Percentiles rank a stretch among this genome's conserved stretches.
Evolutionary conservation across 1,140 invertebrate species (phyloP).

Genomic region (Bombus cullumanus): DNA sequence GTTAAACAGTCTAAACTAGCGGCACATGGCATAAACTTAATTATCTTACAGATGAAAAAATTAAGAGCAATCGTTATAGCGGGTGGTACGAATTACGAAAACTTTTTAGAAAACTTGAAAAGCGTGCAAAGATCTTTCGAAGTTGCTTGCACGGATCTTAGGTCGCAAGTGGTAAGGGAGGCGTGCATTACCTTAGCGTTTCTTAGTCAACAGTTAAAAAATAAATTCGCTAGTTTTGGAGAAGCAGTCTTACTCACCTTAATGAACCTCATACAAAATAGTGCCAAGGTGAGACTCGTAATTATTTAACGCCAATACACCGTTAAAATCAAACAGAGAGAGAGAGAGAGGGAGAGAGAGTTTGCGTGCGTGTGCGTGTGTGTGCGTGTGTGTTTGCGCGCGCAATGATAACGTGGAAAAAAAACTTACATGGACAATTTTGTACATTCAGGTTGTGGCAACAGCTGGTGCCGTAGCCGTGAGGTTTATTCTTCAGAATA

Average conservation of each 20-base stretch:
- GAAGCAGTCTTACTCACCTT: conserved; percentile 91
- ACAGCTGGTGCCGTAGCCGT: conserved; percentile 94
- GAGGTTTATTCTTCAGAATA: conserved; percentile 94
- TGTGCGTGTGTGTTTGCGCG: too few species aligned
- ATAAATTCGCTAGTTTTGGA: conserved; percentile 93
- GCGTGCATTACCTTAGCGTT: conserved; percentile 97
- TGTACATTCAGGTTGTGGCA: conserved; percentile 89
- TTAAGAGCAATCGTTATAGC: conserved; percentile 92
- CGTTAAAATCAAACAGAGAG: too few species aligned
- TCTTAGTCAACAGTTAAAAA: conserved; percentile 92
- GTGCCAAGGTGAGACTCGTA: conserved; percentile 90
- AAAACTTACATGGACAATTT: conserved; percentile 27
- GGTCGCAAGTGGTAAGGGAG: conserved; percentile 96
- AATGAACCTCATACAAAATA: conserved; percentile 97
- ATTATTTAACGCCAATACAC: conserved; percentile 6
- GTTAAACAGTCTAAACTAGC: too few species aligned
- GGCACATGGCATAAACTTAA: background rate
- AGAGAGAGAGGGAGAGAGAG: too few species aligned
- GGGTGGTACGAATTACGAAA: conserved; percentile 91
- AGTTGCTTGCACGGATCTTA: conserved; percentile 93
- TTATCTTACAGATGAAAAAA: conserved; percentile 89
- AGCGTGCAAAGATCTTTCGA: conserved; percentile 92
- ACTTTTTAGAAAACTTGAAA: conserved; percentile 91
- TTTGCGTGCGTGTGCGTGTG: too few species aligned
- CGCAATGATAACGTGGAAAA: background rate